Base-by-base conservation (phyloP, 1,140 invertebrate genomes). In the Lineus longissimus region DNA sequence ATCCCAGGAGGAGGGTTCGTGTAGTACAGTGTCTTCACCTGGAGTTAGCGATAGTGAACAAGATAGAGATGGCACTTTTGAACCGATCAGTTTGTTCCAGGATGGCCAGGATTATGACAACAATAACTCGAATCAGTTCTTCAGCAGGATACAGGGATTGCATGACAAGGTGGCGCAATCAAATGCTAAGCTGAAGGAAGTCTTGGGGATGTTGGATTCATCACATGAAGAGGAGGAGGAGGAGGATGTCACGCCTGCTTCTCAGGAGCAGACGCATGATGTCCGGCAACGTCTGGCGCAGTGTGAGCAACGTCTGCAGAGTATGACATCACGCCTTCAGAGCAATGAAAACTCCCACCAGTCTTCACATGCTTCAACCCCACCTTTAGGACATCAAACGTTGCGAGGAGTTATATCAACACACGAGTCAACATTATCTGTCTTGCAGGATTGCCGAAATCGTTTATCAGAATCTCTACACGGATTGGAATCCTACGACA, bases 141-240 rank as follows among this genome's bases (percentile, higher is more conserved):
- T 51, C 25, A 51, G 19, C 25, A 51, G 47, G 47, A 51, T 51
- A 7, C 47, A 51, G 25, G 47, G 47, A 51, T 27, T 51, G n/a
- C 47, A 51, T 27, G n/a, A 51, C 19, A 51, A 51, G 25, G 47
- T 51, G 47, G 47, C 47, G 4, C 47, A 51, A n/a, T 51, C 47
- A 4, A 51, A 51, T 27, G 47, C n/a, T 7, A 51, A 51, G 25
- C 47, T 51, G 47, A 51, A 27, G n/a, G 47, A 51, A n/a, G 47
- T 51, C n/a, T n/a, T 51, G 6, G 25, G 47, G n/a, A 23, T 51
- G 25, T 27, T 51, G 19, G 47, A 51, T 23, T 19, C n/a, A n/a
- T 19, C n/a, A 9, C 19, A 51, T 19, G 25, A 27, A 27, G 47
- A 51, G n/a, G 25, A 51, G 9, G 47, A 51, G 25, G 4, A 7